Base-by-base conservation (phyloP, 2,797 vertebrate genomes). In the Heteromormyrus szaboi region DNA sequence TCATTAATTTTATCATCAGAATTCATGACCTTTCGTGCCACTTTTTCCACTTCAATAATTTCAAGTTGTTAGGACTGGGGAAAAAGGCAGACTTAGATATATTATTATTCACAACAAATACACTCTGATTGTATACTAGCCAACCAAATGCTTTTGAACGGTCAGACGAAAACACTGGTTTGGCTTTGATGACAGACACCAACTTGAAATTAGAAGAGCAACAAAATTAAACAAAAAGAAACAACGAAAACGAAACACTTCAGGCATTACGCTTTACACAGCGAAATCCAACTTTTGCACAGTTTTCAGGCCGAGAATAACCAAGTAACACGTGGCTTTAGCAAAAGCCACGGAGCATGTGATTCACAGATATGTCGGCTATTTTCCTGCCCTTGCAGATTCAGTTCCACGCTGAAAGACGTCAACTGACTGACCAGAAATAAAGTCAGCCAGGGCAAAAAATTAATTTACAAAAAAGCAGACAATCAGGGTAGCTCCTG, bases 341-440 rank as follows among this genome's bases (percentile, higher is more conserved):
- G 88, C 54, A 59, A 89, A 81, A 41, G 46, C 53, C 25, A 50
- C 19, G 3, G 25, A 46, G 81, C 88, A 89, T 68, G 79, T 85
- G 81, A 89, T 68, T 65, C 44, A 51, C 81, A 41, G 81, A 89
- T 65, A 89, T 37, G 88, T 12, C 22, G 17, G 41, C 81, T 53
- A 48, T 48, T 62, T 76, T 19, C 59, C 46, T 88, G 62, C 48
- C 72, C 72, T 41, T 29, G 76, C 33, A n/a, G n/a, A 48, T 83
- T 17, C 50, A 44, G 51, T 54, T 25, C 37, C 88, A 19, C 14
- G 46, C 51, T 14, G 41, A 81, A 81, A 46, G 41, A 22, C 51
- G 76, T 85, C 48, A 85, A 48, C 46, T 51, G 46, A 84, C 65
- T 11, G 68, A 54, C 48, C 46, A 54, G n/a, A 53, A 29, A 81